Evolutionary conservation across 1,140 invertebrate species (phyloP).

Genomic region (Aphaenogaster rudis): DNA sequence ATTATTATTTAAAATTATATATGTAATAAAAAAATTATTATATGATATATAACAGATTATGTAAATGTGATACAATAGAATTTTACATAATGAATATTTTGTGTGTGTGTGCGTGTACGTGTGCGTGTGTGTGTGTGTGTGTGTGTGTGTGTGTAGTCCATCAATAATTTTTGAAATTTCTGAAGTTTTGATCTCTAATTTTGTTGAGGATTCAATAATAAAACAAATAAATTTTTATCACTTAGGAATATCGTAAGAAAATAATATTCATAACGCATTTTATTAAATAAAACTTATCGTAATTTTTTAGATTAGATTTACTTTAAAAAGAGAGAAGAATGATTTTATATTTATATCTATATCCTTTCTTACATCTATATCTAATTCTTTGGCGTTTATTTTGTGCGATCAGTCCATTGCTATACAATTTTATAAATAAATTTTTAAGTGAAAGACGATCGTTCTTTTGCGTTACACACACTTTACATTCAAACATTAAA

Average conservation of each 20-base stretch:
- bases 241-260: not conserved
- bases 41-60: not conserved
- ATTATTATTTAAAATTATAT: not conserved
- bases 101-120: not conserved
- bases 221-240: not conserved
- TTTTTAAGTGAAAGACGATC: not conserved
- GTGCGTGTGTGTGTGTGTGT: too few species aligned
- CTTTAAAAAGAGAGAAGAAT: not conserved
- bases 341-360: not conserved
- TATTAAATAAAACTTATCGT: not conserved
- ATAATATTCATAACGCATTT: not conserved
- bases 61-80: not conserved
- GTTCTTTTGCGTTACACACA: not conserved
- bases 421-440: slow-evolving; percentile 25
- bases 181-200: not conserved
- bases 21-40: not conserved
- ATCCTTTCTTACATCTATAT: too few species aligned
- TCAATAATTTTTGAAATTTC: not conserved
- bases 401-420: not conserved
- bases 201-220: not conserved
- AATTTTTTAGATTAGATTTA: slow-evolving; percentile 8
- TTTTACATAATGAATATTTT: not conserved
- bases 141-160: not conserved
- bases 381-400: not conserved
- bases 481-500: not conserved